Percentiles rank a stretch among this genome's conserved stretches.
These are phyloP conservation scores for Catocala nupta DNA, from an alignment of 2,888 invertebrate genomes.

Conservation along the genomic window DNA sequence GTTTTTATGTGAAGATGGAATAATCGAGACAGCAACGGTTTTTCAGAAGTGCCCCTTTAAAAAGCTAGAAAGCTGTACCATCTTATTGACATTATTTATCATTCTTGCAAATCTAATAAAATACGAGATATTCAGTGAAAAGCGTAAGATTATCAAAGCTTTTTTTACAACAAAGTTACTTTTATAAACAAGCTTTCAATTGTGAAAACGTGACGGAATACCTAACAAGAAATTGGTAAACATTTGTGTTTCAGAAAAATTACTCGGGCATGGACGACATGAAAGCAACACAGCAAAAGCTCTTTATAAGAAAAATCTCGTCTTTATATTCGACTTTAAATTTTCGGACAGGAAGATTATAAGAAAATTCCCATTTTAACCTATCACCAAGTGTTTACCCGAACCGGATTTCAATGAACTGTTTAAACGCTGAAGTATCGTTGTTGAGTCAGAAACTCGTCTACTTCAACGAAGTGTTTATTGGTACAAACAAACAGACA, in stretches of 20 bases:
- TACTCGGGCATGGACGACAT: conserved; percentile 20
- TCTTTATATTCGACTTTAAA: conserved; percentile 46
- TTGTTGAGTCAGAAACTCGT: conserved; percentile 34
- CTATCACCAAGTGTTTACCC: conserved; percentile 53
- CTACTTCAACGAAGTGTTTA: too few species aligned
- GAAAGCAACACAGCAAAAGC: conserved; percentile 35
- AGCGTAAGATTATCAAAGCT: conserved; percentile 16
- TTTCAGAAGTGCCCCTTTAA: too few species aligned
- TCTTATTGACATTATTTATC: conserved; percentile 5
- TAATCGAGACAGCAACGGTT: too few species aligned
- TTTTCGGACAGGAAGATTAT: conserved; percentile 54
- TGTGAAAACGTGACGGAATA: conserved; percentile 24
- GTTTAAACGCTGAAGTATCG: conserved; percentile 64
- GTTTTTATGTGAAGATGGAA: too few species aligned
- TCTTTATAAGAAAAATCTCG: conserved; percentile 35
- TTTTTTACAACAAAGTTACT: conserved; percentile 24
- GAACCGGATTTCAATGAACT: conserved; percentile 66
- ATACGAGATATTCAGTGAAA: not conserved
- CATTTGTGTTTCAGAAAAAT: conserved; percentile 36
- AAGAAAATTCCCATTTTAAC: conserved; percentile 54
- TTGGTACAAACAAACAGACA: too few species aligned
- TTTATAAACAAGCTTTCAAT: conserved; percentile 29
- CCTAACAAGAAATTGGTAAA: conserved; percentile 30
- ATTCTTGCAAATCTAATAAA: not conserved
- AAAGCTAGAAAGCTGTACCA: not conserved